Conservation (phyloP, 2,797 vertebrate species). For the Ceryle rudis region DNA sequence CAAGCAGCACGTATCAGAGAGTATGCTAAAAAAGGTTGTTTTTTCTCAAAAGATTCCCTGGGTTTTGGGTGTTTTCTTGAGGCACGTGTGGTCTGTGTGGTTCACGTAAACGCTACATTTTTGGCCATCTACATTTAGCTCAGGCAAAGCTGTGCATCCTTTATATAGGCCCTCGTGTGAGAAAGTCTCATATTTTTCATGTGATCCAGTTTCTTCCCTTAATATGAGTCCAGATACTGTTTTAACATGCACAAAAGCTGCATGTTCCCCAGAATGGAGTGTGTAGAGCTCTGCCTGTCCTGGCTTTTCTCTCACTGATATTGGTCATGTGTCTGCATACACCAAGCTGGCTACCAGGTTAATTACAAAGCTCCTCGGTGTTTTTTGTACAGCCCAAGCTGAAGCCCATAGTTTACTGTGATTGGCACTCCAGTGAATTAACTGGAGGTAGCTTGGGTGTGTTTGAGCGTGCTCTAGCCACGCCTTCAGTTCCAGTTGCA, state of each 20-base stretch:
- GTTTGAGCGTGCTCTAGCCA: not conserved
- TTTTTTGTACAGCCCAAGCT: not conserved
- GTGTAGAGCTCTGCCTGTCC: fast-evolving
- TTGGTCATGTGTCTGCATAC: fast-evolving
- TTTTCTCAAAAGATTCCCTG: not conserved
- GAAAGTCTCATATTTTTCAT: not conserved
- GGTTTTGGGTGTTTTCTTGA: not conserved
- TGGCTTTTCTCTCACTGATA: not conserved
- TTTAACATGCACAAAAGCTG: not conserved
- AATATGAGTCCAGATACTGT: not conserved
- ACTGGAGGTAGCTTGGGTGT: not conserved
- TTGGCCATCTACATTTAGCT: not conserved
- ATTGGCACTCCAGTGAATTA: not conserved
- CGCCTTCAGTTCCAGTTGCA: not conserved
- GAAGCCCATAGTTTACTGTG: not conserved
- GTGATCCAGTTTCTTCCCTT: not conserved
- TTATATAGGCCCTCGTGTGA: not conserved
- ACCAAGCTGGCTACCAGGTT: fast-evolving
- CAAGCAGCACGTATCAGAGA: not conserved
- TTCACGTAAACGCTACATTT: not conserved
- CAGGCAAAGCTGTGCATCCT: not conserved
- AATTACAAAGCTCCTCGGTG: not conserved
- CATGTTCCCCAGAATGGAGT: fast-evolving
- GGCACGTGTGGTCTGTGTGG: not conserved
- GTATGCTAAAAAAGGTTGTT: not conserved